Percentiles rank a stretch among this genome's conserved stretches.
Conservation (phyloP, 2,888 invertebrate species). For the Coelopa pilipes region DNA sequence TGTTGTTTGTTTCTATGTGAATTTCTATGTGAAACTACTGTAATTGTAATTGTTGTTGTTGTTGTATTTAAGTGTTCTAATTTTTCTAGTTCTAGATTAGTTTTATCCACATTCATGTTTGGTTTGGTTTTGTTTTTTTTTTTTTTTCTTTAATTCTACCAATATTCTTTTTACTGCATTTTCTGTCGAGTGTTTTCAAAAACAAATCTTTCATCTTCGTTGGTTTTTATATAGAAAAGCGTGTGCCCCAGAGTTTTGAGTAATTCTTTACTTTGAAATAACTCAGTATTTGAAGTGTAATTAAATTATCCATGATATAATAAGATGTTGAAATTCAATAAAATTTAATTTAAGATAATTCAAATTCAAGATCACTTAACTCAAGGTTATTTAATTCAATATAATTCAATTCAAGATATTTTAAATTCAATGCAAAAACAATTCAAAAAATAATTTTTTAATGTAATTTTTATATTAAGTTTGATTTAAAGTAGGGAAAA, state of each 20-base stretch:
- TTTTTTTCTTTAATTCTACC: background rate
- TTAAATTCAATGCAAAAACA: conserved; percentile 26
- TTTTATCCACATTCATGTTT: background rate
- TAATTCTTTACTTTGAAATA: conserved; percentile 37
- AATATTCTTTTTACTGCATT: background rate
- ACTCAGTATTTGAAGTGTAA: conserved; percentile 28
- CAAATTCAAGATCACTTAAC: too few species aligned
- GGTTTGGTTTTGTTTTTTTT: conserved; percentile 19
- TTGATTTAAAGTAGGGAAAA: conserved; percentile 27
- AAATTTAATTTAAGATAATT: too few species aligned
- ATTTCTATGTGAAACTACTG: conserved; percentile 11
- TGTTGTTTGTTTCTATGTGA: conserved; percentile 27
- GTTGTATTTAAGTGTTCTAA: conserved; percentile 14
- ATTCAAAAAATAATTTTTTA: conserved; percentile 37
- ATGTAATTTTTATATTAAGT: conserved; percentile 33
- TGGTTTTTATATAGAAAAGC: conserved; percentile 50
- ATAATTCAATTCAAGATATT: too few species aligned
- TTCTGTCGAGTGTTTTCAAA: background rate
- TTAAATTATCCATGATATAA: conserved; percentile 20
- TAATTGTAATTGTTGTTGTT: conserved; percentile 31
- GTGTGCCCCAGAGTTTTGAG: conserved; percentile 49
- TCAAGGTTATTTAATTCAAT: background rate
- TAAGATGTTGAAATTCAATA: too few species aligned
- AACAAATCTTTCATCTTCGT: conserved; percentile 30
- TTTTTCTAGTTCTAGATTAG: conserved; percentile 4